Percentiles rank a stretch among this genome's conserved stretches.
These are phyloP conservation scores for Alligator mississippiensis DNA, from an alignment of 2,113 vertebrate species.

Conservation along the genomic window DNA sequence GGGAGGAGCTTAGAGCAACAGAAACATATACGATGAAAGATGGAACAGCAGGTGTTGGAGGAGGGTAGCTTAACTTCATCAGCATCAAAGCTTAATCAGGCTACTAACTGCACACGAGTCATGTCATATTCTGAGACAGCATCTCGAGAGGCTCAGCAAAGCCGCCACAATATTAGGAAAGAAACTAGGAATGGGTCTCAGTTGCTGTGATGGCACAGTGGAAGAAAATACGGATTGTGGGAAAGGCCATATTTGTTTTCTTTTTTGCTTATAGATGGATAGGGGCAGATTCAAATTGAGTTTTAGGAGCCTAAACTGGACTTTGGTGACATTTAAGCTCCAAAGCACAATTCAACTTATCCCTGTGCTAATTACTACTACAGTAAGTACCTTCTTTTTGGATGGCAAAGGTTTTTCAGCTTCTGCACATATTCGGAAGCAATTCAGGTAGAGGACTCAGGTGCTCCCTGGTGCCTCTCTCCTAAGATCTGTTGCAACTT, in stretches of 20 bases:
- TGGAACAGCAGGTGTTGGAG: conserved; percentile 7
- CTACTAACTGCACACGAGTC: not conserved
- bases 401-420: too few relatives aligned
- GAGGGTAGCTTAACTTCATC: not conserved
- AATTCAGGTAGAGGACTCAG: too few relatives aligned
- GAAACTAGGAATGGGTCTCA: not conserved
- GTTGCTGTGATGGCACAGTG: not conserved
- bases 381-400: too few relatives aligned
- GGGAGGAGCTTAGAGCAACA: not conserved
- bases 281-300: too few relatives aligned
- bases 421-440: too few relatives aligned
- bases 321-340: too few relatives aligned
- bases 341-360: too few relatives aligned
- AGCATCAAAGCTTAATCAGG: not conserved
- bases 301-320: too few relatives aligned
- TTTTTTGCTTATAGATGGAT: not conserved
- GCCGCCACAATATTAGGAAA: not conserved
- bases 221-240: not conserved
- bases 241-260: not conserved
- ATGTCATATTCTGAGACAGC: not conserved
- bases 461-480: too few relatives aligned
- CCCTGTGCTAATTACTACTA: too few relatives aligned
- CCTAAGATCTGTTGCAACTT: too few relatives aligned
- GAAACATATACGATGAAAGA: conserved; percentile 1
- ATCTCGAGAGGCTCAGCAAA: not conserved